Base-by-base conservation (phyloP, 1,140 invertebrate species). In the Araneus ventricosus region DNA sequence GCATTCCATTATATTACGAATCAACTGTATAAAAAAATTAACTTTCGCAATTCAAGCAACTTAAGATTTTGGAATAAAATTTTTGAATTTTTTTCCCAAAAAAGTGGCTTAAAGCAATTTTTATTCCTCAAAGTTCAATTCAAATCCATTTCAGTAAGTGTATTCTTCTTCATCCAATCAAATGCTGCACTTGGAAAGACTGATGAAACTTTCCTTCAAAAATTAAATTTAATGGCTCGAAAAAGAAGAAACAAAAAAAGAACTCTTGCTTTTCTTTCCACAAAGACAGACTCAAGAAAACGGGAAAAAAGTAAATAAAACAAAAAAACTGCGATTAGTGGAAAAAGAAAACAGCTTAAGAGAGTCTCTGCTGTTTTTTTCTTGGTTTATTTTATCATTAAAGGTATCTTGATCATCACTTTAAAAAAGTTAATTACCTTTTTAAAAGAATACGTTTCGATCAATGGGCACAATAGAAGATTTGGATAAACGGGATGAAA, bases 371-470 rank as follows among this genome's bases (percentile, higher is more conserved):
- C 1, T 20, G 5, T 75, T 34, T 75, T 37, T 37, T 22, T 20
- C 30, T 37, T 75, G 70, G 27, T 75, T 75, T 75, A 75, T 34
- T 75, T 75, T 75, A 75, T 75, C 70, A 75, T 37, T 75, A 34
- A 34, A 37, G 30, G 17, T 75, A 75, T 75, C 70, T 75, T 75
- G 70, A 75, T 37, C 70, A 75, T 75, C 14, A 5, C 70, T 75
- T 75, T 37, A 75, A 75, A 63, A 75, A 75, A 75, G 70, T 75
- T 75, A 75, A 75, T 75, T 75, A 75, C 70, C 17, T 75, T 37
- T 75, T 75, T 75, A 75, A 75, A 37, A 34, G 70, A 75, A 37
- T 75, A 20, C 30, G 70, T 75, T 75, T 6, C 4, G 30, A 75
- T 75, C 34, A 20, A 75, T 75, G 20, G 70, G 17, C 20, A 75